Evolutionary conservation across 2,888 invertebrate species (phyloP), one percentile per base, ranked within the genome.

Genomic region (Auanema sp.): DNA sequence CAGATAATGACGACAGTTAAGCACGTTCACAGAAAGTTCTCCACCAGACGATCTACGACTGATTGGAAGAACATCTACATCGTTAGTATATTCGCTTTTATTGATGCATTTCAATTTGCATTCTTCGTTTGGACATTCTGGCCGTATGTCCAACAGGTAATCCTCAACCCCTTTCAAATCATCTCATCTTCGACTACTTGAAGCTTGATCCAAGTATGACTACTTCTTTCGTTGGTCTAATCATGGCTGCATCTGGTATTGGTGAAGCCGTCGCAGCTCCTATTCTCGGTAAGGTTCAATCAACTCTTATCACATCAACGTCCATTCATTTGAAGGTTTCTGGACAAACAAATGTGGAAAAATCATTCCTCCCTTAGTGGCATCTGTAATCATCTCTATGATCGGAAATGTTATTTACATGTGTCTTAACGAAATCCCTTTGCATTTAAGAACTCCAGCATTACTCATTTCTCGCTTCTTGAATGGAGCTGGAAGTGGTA

Each of bases 91-190:
- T 74, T 74, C 56, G 58, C 74, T 24, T 71, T 71, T 44, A 25
- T 75, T 41, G 74, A 74, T 52, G 75, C 73, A 6, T 59, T 74
- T 40, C 74, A 74, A 42, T 74, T 71, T 54, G 57, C 67, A 52
- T 74, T 74, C 64, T 73, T 75, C 61, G 71, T 75, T 21, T 75
- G 66, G 68, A 64, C 58, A 16, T 72, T 74, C 59, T 74, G 71
- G 70, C 70, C 68, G 21, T 72, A 63, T 50, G 58, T 72, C 18
- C 69, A 72, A 47, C 69, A 72, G 64, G 72, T 70, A 10, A 43
- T 57, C 56, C 21, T 33, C 33, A 21, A 18, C 3, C 3, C 47
- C 3, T 16, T 16, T 54, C 25, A 14, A 14, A 25, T 52, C n/a
- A n/a, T 21, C 21, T 33, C 1, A 18, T 42, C 21, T 23, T 42